Conservation (phyloP, 2,888 invertebrate genomes). For the Melinopterus prodromus region DNA sequence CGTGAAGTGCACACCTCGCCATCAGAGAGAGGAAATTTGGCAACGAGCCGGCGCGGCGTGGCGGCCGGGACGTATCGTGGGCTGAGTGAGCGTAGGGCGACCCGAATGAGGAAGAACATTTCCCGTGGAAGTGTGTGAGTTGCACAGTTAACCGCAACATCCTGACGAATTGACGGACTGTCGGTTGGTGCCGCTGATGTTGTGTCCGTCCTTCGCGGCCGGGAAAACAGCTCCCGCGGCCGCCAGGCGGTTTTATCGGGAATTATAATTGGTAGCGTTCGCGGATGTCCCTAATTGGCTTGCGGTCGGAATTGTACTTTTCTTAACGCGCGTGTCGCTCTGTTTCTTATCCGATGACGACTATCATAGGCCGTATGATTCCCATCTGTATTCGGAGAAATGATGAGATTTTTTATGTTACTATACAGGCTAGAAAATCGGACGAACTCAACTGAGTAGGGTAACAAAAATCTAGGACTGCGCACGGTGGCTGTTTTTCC, state of each 20-base stretch:
- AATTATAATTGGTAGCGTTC: background rate
- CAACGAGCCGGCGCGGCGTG: conserved; percentile 12
- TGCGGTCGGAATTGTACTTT: background rate
- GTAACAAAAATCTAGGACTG: no score
- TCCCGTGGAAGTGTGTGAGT: conserved; percentile 46
- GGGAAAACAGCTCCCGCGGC: background rate
- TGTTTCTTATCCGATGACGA: background rate
- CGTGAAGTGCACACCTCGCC: background rate
- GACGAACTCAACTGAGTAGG: no score
- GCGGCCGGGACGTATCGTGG: conserved; percentile 21
- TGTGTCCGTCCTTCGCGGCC: background rate
- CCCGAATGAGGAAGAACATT: conserved; percentile 48
- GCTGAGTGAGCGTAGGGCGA: conserved; percentile 37
- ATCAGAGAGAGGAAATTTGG: background rate
- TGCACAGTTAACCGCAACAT: conserved; percentile 44
- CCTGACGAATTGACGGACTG: conserved; percentile 36
- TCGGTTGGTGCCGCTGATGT: background rate
- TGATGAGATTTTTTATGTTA: background rate
- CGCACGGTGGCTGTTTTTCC: no score
- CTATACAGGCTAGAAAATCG: no score
- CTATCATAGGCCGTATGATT: background rate
- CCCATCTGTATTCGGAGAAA: background rate
- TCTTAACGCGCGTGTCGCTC: background rate
- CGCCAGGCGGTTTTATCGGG: background rate
- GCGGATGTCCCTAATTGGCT: background rate